Evolutionary conservation across 2,797 vertebrate genomes (phyloP).

Genomic region (Phylloscopus collybita): DNA sequence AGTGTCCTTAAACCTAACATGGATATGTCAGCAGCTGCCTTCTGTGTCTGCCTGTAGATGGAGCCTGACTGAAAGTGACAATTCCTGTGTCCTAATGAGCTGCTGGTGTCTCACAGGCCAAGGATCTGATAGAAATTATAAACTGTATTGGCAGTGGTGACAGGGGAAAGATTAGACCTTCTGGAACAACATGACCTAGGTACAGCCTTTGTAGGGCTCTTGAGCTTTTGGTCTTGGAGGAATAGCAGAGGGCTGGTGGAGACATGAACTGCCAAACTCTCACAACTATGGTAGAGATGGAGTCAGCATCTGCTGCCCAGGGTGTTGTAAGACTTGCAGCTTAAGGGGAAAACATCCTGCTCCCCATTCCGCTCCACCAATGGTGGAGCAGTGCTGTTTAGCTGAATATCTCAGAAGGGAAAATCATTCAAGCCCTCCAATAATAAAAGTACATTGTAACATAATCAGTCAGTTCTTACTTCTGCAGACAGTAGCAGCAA

Average conservation of each 20-base stretch:
- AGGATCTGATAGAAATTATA: neutral
- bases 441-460: neutral
- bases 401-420: neutral
- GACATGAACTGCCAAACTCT: neutral
- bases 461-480: neutral
- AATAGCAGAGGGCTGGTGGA: neutral
- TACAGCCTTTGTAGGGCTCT: neutral
- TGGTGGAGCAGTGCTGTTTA: neutral
- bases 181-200: neutral
- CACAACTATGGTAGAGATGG: neutral
- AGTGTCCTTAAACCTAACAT: neutral
- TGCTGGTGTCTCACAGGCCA: neutral
- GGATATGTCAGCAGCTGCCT: neutral
- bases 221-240: neutral
- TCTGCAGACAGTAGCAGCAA: neutral
- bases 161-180: neutral
- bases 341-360: neutral
- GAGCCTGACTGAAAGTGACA: neutral
- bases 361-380: accelerated
- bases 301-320: neutral
- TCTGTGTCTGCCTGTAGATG: accelerated
- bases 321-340: neutral
- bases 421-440: neutral
- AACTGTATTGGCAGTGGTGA: neutral
- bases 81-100: neutral